Evolutionary conservation across 2,113 vertebrate genomes (phyloP), one percentile per base, ranked within the genome.

Genomic region (Caranx melampygus): DNA sequence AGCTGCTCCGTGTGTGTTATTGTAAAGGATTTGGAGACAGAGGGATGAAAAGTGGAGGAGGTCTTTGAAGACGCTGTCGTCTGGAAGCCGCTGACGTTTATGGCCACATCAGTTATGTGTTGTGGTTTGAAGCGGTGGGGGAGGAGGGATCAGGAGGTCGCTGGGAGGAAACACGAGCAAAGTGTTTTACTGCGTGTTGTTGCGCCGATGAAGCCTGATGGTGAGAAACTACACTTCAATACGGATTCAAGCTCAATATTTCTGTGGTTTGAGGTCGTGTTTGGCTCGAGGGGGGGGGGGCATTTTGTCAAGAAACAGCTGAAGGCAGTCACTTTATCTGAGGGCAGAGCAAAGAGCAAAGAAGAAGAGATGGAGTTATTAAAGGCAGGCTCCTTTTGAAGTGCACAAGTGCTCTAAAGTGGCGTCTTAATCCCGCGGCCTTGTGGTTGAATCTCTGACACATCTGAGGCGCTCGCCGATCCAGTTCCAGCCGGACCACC

Each of bases 11-110:
- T 44, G 61, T 62, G 60, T 84, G 78, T 87, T 90, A 72, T 87
- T 78, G 67, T 84, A 91, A 87, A 63, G 91, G 89, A 88, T 93
- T 91, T 86, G 18, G 65, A 67, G 67, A 33, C 64, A 83, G 87
- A 87, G 67, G 66, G 52, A 72, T 45, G 70, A 57, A 66, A 34
- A 40, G 75, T 20, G 6, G 42, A 45, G 71, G 1, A 44, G 63
- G 8, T 51, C 82, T 87, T 85, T 90, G 82, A 90, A 85, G 83
- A 76, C 5, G 67, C 15, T 37, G 34, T 58, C 2, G 49, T 47
- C 77, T 71, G 68, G 49, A 71, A 37, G 4, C 26, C 31, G 45
- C 34, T 21, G 63, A 71, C 31, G 40, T 82, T 82, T 80, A 58
- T 73, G 71, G 60, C 31, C 65, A 4, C 81, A 68, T 84, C 74